Conservation (phyloP, 2,888 invertebrate genomes). For the Parascotia fuliginaria region DNA sequence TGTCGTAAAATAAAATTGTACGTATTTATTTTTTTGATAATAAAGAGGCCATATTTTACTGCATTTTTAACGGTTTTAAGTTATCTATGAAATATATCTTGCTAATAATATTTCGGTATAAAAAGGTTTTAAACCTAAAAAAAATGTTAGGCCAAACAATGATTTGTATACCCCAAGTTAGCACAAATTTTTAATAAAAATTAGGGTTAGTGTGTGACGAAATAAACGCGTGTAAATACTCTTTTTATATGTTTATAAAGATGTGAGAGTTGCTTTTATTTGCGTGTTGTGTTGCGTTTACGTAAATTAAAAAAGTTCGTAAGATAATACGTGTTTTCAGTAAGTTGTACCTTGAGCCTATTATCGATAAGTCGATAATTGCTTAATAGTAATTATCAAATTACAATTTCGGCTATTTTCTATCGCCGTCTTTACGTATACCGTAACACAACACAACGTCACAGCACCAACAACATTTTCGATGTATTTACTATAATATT, state of each 20-base stretch:
- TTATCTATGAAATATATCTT: slow-evolving; percentile 53
- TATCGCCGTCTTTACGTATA: too few relatives aligned
- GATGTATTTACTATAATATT: slow-evolving; percentile 67
- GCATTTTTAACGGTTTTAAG: slow-evolving; percentile 62
- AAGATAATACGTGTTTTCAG: too few relatives aligned
- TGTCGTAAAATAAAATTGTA: slow-evolving; percentile 52
- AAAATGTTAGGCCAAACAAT: slow-evolving; percentile 57
- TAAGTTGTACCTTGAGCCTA: too few relatives aligned
- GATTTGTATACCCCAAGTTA: slow-evolving; percentile 55
- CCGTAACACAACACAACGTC: slow-evolving; percentile 14
- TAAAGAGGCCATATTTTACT: slow-evolving; percentile 67
- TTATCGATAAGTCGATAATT: too few relatives aligned
- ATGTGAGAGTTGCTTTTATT: slow-evolving; percentile 13
- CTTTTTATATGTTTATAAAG: slow-evolving; percentile 32
- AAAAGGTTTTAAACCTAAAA: slow-evolving; percentile 59
- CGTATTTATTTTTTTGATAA: slow-evolving; percentile 75
- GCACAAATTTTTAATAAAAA: slow-evolving; percentile 65
- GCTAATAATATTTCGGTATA: slow-evolving; percentile 33
- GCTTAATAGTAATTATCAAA: too few relatives aligned
- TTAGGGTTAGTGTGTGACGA: slow-evolving; percentile 46
- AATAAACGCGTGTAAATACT: slow-evolving; percentile 48
- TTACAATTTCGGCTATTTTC: too few relatives aligned
- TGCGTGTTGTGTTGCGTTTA: slow-evolving; percentile 18
- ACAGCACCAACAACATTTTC: slow-evolving; percentile 61
- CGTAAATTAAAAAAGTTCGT: too few relatives aligned